Base-by-base conservation (phyloP, 2,888 invertebrate species). In the Stomorhina lunata region DNA sequence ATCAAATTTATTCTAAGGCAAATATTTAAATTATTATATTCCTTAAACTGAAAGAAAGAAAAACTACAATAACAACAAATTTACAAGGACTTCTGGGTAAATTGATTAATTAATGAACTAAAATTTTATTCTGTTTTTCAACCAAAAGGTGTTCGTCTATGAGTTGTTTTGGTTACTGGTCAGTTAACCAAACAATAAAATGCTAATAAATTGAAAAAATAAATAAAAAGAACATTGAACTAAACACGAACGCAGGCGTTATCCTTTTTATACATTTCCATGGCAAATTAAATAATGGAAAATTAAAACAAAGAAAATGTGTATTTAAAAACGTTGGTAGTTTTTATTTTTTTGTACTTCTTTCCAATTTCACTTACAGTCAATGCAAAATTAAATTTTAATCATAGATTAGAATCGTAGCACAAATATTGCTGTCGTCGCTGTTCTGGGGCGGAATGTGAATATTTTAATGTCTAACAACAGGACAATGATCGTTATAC, bases 1-100 rank as follows among this genome's bases (percentile, higher is more conserved):
- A n/a, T 72, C 48, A 37, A 55, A 59, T 45, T 73, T 68, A 40
- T 9, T 6, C 32, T 43, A 61, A 66, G 29, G 61, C 63, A 81
- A 81, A 81, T 81, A 77, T 81, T 81, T 81, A 40, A 29, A 63
- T 72, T 66, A 22, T 27, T 10, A 40, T 27, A 12, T 32, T 32
- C 17, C 25, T 48, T 27, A 12, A 12, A n/a, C n/a, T n/a, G n/a
- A n/a, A n/a, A n/a, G n/a, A n/a, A n/a, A n/a, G n/a, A 40, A 29
- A 17, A 37, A 15, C n/a, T 40, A 37, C 2, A n/a, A n/a, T n/a
- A n/a, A n/a, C n/a, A n/a, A 3, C 12, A 63, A 48, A 65, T n/a
- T 43, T 66, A 69, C 72, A 81, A 78, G 32, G 45, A 73, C 75
- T 68, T n/a, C 17, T 9, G 53, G 20, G 17, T 34, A 27, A 57